Percentiles rank a stretch among this genome's conserved stretches.
Conservation (phyloP, 2,888 invertebrate genomes). For the Microctonus hyperodae region DNA sequence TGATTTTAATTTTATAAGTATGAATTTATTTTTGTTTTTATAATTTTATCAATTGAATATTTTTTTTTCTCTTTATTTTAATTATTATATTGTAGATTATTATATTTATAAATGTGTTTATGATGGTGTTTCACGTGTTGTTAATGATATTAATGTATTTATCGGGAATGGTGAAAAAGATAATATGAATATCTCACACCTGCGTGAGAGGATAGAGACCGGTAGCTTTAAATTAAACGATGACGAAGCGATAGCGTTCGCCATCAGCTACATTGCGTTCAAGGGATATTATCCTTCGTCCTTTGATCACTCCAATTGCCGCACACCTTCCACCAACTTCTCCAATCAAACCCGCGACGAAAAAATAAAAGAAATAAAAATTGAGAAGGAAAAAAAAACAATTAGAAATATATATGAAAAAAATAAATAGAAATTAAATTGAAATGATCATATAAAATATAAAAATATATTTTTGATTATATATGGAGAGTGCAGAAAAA, state of each 20-base stretch:
- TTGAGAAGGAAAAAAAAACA: not conserved
- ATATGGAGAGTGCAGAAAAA: no score
- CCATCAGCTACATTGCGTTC: constrained; percentile 10
- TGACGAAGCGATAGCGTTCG: constrained; percentile 29
- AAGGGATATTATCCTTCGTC: constrained; percentile 31
- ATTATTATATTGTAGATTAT: no score
- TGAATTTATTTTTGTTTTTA: no score
- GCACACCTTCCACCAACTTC: constrained; percentile 20
- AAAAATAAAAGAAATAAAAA: constrained; percentile 2
- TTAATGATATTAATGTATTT: no score
- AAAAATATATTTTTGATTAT: not conserved
- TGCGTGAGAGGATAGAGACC: constrained; percentile 30
- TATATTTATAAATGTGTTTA: constrained; percentile 13
- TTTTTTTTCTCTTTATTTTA: no score
- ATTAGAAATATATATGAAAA: not conserved
- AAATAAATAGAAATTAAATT: not conserved
- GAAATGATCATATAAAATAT: not conserved
- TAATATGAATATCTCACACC: constrained; percentile 30
- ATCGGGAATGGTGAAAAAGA: constrained; percentile 21
- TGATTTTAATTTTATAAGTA: not conserved
- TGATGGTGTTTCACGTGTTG: no score
- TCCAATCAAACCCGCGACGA: not conserved
- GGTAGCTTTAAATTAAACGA: constrained; percentile 37
- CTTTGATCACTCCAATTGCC: constrained; percentile 34
- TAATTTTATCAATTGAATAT: no score